Evolutionary conservation across 2,113 vertebrate species (phyloP).

Genomic region (Nanorana parkeri): DNA sequence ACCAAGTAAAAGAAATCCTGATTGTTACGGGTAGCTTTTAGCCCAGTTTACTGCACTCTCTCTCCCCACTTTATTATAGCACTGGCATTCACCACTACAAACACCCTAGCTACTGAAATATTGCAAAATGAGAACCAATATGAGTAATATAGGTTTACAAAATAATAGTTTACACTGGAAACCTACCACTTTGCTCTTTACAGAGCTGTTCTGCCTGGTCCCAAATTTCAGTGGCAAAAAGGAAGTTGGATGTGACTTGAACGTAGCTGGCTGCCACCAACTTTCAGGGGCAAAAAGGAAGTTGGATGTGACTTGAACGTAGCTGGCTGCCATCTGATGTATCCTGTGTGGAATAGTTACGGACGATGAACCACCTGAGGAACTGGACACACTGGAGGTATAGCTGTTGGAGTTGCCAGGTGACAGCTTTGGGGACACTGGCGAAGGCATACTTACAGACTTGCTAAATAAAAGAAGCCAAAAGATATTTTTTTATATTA

Average conservation of each 20-base stretch:
- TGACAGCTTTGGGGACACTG: conserved; percentile 95
- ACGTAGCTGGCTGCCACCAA: conserved; percentile 99
- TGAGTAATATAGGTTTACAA: not conserved
- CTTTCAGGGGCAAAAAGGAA: conserved; percentile 97
- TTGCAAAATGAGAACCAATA: no score
- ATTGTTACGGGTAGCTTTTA: no score
- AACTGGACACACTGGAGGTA: conserved; percentile 83
- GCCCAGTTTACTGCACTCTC: no score
- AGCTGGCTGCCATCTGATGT: conserved; percentile 99
- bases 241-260: conserved; percentile 97
- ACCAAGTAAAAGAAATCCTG: not conserved
- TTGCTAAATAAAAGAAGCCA: conserved; percentile 77
- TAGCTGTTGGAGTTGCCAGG: conserved; percentile 92
- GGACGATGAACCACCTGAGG: conserved; percentile 86
- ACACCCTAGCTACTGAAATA: no score
- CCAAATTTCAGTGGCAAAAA: conserved; percentile 97
- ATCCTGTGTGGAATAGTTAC: conserved; percentile 98
- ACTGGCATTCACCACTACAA: no score
- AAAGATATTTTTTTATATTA: not conserved
- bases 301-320: conserved; percentile 97
- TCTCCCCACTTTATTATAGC: no score
- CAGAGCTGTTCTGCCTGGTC: conserved; percentile 97
- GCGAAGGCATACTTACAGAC: conserved; percentile 93
- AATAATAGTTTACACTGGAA: no score
- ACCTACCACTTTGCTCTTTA: conserved; percentile 92